These are phyloP conservation scores for Oryctes rhinoceros DNA, from an alignment of 1,140 invertebrate genomes.

Conservation along the genomic window DNA sequence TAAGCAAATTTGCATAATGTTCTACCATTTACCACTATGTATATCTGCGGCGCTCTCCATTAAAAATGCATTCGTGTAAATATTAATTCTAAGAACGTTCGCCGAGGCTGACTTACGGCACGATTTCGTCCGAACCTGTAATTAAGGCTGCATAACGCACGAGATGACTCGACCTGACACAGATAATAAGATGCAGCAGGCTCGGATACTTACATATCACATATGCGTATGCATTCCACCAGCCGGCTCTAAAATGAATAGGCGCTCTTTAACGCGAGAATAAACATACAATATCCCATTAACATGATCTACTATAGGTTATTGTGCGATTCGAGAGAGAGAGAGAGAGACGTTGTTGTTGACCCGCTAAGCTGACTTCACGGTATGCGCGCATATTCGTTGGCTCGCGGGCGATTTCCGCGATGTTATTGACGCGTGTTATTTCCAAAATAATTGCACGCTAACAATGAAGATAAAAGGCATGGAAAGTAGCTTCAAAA, in stretches of 20 bases:
- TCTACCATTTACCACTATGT: not conserved
- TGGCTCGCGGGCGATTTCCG: not conserved
- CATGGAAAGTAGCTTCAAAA: not conserved
- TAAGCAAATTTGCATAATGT: not conserved
- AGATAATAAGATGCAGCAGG: conserved; percentile 46
- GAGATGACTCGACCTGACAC: conserved; percentile 42
- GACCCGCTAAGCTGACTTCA: not conserved
- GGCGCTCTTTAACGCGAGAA: conserved; percentile 44
- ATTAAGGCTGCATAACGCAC: conserved; percentile 45
- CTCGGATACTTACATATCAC: not conserved
- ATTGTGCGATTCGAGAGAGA: conserved; percentile 5
- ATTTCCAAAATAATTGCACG: not conserved
- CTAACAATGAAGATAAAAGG: not conserved
- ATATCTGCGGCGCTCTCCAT: not conserved
- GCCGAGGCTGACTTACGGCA: conserved; percentile 11
- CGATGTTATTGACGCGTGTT: not conserved
- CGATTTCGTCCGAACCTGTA: conserved; percentile 34
- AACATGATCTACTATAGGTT: conserved; percentile 39
- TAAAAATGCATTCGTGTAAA: conserved; percentile 34
- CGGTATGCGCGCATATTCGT: not conserved
- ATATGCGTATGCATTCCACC: conserved; percentile 5
- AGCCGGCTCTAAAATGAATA: conserved; percentile 45
- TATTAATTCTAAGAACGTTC: conserved; percentile 9
- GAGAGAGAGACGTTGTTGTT: not conserved
- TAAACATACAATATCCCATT: conserved; percentile 48